Percentiles rank a stretch among this genome's conserved stretches.
Conservation (phyloP, 1,140 invertebrate genomes). For the Cydia fagiglandana region DNA sequence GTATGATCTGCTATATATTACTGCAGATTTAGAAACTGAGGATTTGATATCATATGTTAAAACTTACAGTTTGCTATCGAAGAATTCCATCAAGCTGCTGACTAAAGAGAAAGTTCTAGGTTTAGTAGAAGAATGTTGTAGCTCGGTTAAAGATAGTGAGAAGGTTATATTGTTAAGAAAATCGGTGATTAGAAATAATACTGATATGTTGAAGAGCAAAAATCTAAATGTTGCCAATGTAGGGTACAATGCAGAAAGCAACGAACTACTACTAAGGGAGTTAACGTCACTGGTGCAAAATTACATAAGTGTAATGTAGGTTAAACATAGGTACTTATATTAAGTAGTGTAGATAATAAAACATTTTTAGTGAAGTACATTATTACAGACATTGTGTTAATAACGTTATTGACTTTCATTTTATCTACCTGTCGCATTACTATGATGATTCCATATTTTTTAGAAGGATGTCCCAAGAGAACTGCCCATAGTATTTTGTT, state of each 20-base stretch:
- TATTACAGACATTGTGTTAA: background rate
- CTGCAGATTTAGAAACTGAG: constrained; percentile 47
- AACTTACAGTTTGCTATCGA: constrained; percentile 56
- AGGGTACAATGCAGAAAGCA: constrained; percentile 22
- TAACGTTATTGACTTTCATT: background rate
- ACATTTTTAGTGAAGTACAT: background rate
- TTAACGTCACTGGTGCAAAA: constrained; percentile 48
- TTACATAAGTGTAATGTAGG: constrained; percentile 35
- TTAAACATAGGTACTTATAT: background rate
- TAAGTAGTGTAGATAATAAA: too few relatives aligned
- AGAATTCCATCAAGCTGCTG: constrained; percentile 59
- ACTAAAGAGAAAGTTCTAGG: constrained; percentile 59
- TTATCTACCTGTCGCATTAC: background rate
- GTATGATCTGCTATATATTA: constrained; percentile 51
- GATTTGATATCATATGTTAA: constrained; percentile 55
- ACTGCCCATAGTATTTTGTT: too few relatives aligned
- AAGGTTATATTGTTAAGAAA: constrained; percentile 49
- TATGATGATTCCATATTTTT: too few relatives aligned
- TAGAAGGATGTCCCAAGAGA: too few relatives aligned
- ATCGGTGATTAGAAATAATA: constrained; percentile 47
- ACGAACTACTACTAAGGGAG: constrained; percentile 44
- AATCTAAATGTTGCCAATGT: constrained; percentile 37
- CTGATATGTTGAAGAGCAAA: constrained; percentile 50
- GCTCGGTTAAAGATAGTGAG: constrained; percentile 44
- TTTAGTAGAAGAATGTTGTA: constrained; percentile 51